Percentiles rank a stretch among this genome's conserved stretches.
phyloP scores from a whole-genome alignment of 2,888 invertebrate species.

The Mechanitis mazaeus region DNA sequence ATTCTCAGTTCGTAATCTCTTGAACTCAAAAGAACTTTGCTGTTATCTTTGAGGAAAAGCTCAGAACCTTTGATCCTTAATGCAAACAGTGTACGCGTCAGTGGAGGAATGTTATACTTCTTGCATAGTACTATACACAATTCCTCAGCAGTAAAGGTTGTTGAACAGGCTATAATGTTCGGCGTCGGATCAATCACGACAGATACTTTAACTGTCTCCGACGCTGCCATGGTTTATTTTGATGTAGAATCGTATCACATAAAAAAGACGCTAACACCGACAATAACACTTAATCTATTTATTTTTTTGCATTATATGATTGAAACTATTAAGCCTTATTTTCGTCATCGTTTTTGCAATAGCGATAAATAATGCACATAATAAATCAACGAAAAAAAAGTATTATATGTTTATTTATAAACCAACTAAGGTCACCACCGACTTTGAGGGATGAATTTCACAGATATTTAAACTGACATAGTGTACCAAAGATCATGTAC shows the following conservation, averaged over 20 bases:
- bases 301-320: conserved; percentile 37
- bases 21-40: conserved; percentile 61
- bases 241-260: conserved; percentile 50
- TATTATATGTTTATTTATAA: conserved; percentile 42
- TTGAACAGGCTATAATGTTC: conserved; percentile 62
- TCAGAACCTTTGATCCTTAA: conserved; percentile 80
- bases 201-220: conserved; percentile 64
- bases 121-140: conserved; percentile 83
- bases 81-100: conserved; percentile 86
- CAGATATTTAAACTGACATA: too few species aligned
- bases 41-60: conserved; percentile 82
- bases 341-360: conserved; percentile 37
- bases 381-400: conserved; percentile 33
- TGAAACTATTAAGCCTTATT: conserved; percentile 33
- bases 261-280: conserved; percentile 59
- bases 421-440: conserved; percentile 36
- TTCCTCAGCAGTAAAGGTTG: conserved; percentile 79
- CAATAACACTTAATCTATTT: conserved; percentile 42
- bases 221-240: conserved; percentile 54
- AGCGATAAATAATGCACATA: conserved; percentile 31
- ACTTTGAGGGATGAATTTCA: conserved; percentile 7
- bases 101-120: conserved; percentile 83
- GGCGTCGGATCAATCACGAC: conserved; percentile 60
- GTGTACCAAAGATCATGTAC: too few species aligned
- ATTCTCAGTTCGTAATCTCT: conserved; percentile 85